Percentiles rank a stretch among this genome's conserved stretches.
These are phyloP conservation scores for Biston stratarius DNA, from an alignment of 2,888 invertebrate species.

Conservation along the genomic window DNA sequence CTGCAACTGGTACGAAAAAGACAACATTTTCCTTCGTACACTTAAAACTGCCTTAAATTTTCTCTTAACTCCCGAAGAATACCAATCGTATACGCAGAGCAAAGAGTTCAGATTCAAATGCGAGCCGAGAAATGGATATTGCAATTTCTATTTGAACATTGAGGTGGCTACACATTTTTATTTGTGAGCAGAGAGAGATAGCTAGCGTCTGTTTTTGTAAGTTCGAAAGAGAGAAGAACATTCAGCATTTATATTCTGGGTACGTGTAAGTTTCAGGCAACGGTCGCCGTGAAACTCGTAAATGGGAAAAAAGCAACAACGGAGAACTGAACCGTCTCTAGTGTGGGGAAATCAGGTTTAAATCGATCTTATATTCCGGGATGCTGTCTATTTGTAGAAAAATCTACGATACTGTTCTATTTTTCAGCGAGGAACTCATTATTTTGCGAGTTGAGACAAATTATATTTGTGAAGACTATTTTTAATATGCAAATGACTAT, in stretches of 20 bases:
- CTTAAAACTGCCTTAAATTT: slow-evolving; percentile 62
- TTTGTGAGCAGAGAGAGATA: slow-evolving; percentile 77
- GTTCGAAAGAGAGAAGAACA: slow-evolving; percentile 65
- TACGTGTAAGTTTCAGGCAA: slow-evolving; percentile 87
- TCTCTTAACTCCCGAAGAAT: slow-evolving; percentile 43
- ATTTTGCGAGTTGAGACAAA: slow-evolving; percentile 3
- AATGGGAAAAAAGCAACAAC: slow-evolving; percentile 87
- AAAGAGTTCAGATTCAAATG: slow-evolving; percentile 62
- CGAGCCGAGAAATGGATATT: slow-evolving; percentile 66
- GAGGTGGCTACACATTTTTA: slow-evolving; percentile 84
- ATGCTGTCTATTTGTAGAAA: slow-evolving; percentile 37
- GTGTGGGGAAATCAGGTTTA: slow-evolving; percentile 70
- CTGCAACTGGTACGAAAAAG: slow-evolving; percentile 85
- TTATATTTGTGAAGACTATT: not conserved
- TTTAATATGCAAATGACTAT: too few relatives aligned
- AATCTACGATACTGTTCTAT: slow-evolving; percentile 30
- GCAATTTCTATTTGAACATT: slow-evolving; percentile 80
- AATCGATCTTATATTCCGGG: slow-evolving; percentile 49
- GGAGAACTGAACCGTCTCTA: slow-evolving; percentile 81
- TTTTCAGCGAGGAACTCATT: slow-evolving; percentile 19
- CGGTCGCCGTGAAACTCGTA: slow-evolving; percentile 87
- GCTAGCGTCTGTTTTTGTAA: slow-evolving; percentile 51
- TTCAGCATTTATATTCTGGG: slow-evolving; percentile 84
- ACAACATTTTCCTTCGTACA: slow-evolving; percentile 75
- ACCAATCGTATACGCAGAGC: slow-evolving; percentile 49